phyloP scores from a whole-genome alignment of 2,888 invertebrate genomes.

The Callyntrura sp. region DNA sequence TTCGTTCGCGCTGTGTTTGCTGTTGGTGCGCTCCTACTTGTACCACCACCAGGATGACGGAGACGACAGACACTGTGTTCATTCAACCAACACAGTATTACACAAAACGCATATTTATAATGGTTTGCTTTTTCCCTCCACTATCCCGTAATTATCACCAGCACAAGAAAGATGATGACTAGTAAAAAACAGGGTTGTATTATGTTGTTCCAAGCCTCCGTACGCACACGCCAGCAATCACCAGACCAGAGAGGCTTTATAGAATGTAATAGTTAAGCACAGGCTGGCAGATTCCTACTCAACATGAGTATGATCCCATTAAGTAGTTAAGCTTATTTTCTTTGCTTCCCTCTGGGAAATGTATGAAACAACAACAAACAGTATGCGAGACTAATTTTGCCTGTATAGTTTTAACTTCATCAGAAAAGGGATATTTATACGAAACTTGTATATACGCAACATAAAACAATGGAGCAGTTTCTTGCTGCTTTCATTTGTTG shows the following conservation, averaged over 20 bases:
- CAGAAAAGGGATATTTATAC: neutral
- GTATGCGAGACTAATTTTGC: neutral
- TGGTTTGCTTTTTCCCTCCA: slow-evolving; percentile 40
- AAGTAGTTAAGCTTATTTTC: slow-evolving; percentile 65
- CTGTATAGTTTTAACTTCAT: neutral
- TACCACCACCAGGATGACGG: slow-evolving; percentile 21
- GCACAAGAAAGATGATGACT: slow-evolving; percentile 41
- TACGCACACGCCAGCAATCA: neutral
- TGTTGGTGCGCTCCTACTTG: neutral
- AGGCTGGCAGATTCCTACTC: slow-evolving; percentile 9
- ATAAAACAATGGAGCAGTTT: neutral
- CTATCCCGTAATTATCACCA: slow-evolving; percentile 66
- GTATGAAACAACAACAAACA: slow-evolving; percentile 5
- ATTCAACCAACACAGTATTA: neutral
- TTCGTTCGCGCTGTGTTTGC: neutral
- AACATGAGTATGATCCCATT: slow-evolving; percentile 62
- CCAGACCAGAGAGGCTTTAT: too few relatives aligned
- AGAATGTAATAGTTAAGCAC: neutral
- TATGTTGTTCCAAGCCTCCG: neutral
- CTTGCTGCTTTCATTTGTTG: neutral
- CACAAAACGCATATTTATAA: slow-evolving; percentile 24
- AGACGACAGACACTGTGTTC: neutral
- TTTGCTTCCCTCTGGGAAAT: neutral
- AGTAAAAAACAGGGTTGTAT: neutral
- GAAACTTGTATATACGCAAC: neutral